Evolutionary conservation across 2,888 invertebrate species (phyloP).

Genomic region (Gibbula magus): DNA sequence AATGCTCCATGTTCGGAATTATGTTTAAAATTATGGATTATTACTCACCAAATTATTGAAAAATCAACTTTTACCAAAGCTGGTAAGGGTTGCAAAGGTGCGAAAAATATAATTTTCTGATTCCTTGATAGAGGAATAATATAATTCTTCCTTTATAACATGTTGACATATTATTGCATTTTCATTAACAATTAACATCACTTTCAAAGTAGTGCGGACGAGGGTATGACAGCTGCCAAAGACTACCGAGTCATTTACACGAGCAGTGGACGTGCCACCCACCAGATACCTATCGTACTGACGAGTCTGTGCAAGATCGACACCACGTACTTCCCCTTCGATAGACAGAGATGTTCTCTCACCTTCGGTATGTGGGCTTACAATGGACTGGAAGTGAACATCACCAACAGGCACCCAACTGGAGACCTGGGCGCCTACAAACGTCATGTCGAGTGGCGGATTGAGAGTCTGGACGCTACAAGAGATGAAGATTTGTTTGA

Average conservation of each 20-base stretch:
- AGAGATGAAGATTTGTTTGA: slow-evolving; percentile 34
- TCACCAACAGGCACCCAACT: slow-evolving; percentile 29
- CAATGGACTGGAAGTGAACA: slow-evolving; percentile 44
- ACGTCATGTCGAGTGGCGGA: slow-evolving; percentile 48
- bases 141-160: not conserved
- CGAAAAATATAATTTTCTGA: no score
- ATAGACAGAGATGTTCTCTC: slow-evolving; percentile 97
- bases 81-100: no score
- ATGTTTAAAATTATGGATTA: no score
- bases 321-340: slow-evolving; percentile 78
- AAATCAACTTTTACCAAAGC: no score
- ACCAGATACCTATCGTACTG: slow-evolving; percentile 35
- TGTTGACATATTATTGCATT: no score
- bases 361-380: slow-evolving; percentile 99
- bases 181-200: not conserved
- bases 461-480: slow-evolving; percentile 30
- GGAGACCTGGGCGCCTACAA: slow-evolving; percentile 44
- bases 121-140: no score
- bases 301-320: slow-evolving; percentile 66
- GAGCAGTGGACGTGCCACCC: not conserved
- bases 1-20: no score
- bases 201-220: slow-evolving; percentile 18
- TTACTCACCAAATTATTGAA: no score
- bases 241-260: slow-evolving; percentile 8
- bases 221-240: not conserved